Evolutionary conservation across 1,140 invertebrate species (phyloP).

Genomic region (Euwallacea similis): DNA sequence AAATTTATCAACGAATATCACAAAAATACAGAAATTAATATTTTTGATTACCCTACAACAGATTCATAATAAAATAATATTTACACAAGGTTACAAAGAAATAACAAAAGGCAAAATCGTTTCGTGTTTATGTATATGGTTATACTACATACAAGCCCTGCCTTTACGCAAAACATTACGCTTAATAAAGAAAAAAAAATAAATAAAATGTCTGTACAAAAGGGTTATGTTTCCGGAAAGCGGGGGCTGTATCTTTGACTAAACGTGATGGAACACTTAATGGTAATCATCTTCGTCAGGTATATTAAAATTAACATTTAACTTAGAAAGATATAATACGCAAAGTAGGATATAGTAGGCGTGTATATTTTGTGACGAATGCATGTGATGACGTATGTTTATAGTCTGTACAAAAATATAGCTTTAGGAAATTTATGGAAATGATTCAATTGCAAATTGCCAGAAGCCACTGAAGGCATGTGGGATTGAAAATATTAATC

Average conservation of each 20-base stretch:
- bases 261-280: slow-evolving; percentile 49
- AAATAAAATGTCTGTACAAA: slow-evolving; percentile 50
- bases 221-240: slow-evolving; percentile 33
- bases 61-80: slow-evolving; percentile 37
- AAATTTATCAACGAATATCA: slow-evolving; percentile 34
- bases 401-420: slow-evolving; percentile 20
- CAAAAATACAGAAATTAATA: slow-evolving; percentile 24
- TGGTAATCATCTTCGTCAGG: slow-evolving; percentile 49
- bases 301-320: slow-evolving; percentile 35
- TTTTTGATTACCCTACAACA: slow-evolving; percentile 25
- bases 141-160: slow-evolving; percentile 48
- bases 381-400: slow-evolving; percentile 37
- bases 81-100: slow-evolving; percentile 37
- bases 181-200: slow-evolving; percentile 42
- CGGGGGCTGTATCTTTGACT: slow-evolving; percentile 44
- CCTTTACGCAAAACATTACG: slow-evolving; percentile 17
- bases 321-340: slow-evolving; percentile 36
- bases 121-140: slow-evolving; percentile 51
- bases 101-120: slow-evolving; percentile 41
- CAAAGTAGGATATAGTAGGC: slow-evolving; percentile 37
- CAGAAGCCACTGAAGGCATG: too few relatives aligned
- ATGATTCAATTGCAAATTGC: neutral
- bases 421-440: slow-evolving; percentile 47
- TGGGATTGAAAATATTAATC: too few relatives aligned
- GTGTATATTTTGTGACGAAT: slow-evolving; percentile 36